phyloP scores from a whole-genome alignment of 2,113 vertebrate genomes.

The Chauna torquata region DNA sequence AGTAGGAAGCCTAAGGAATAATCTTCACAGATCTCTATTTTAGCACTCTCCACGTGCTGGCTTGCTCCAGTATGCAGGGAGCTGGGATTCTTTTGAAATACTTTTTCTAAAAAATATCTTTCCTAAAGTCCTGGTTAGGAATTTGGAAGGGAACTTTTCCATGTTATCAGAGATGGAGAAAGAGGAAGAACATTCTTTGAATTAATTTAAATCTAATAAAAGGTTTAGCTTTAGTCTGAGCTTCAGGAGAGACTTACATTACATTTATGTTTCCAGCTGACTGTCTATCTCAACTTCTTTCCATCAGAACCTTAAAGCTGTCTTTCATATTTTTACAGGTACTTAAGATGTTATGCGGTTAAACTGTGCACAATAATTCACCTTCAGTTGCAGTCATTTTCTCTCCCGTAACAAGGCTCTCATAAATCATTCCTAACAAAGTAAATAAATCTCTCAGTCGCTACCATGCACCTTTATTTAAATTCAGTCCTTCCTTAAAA shows the following conservation, averaged over 20 bases:
- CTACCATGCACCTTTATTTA: slow-evolving; percentile 14
- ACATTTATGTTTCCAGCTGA: not conserved
- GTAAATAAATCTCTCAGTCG: slow-evolving; percentile 41
- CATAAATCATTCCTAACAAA: slow-evolving; percentile 31
- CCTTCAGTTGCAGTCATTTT: not conserved
- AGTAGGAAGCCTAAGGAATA: not conserved
- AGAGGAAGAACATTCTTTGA: not conserved
- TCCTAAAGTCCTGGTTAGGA: not conserved
- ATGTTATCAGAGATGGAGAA: not conserved
- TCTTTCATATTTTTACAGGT: slow-evolving; percentile 16
- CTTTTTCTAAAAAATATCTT: not conserved
- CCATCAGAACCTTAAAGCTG: slow-evolving; percentile 6
- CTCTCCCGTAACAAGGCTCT: slow-evolving; percentile 1
- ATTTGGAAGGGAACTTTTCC: not conserved
- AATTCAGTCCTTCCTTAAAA: slow-evolving; percentile 56
- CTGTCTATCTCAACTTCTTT: not conserved
- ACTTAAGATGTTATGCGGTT: slow-evolving; percentile 26
- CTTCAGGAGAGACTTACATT: not conserved
- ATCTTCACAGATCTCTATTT: not conserved
- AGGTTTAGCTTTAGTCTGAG: not conserved
- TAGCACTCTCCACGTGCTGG: not conserved
- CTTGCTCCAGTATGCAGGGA: not conserved
- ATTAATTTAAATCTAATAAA: not conserved
- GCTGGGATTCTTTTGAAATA: not conserved
- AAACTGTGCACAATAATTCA: slow-evolving; percentile 40